A percentile compares a stretch with the other conserved stretches of the same genome.
These are phyloP conservation scores for Rhyacophila brunnea DNA, from an alignment of 1,140 invertebrate species.

Conservation along the genomic window DNA sequence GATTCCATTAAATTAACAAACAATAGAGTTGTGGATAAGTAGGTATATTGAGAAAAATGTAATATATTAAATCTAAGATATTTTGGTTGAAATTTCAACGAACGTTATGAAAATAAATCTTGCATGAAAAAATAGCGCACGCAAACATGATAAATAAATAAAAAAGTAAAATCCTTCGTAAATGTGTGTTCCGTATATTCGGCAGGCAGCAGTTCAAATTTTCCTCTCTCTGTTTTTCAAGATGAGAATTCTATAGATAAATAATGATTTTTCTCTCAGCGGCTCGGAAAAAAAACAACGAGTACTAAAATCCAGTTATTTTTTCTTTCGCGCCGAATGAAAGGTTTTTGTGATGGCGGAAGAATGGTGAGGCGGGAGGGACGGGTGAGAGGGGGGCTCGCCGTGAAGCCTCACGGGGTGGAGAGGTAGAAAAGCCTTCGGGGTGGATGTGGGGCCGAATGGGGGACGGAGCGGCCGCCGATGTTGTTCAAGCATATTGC, in stretches of 20 bases:
- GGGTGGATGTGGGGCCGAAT: not conserved
- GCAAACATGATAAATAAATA: no score
- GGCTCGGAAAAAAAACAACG: conserved; percentile 34
- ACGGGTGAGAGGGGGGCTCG: not conserved
- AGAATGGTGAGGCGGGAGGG: conserved; percentile 3
- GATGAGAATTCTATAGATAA: conserved; percentile 37
- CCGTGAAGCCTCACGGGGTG: not conserved
- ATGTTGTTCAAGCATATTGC: conserved; percentile 36
- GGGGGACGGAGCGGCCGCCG: conserved; percentile 1
- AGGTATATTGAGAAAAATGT: no score
- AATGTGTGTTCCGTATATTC: not conserved
- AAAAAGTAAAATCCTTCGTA: no score
- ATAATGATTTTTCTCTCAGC: conserved; percentile 35
- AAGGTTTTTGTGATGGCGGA: conserved; percentile 32
- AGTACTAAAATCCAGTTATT: conserved; percentile 36
- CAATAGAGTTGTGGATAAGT: no score
- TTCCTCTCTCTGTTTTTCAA: conserved; percentile 14
- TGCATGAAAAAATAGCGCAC: no score
- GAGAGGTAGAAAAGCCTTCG: no score
- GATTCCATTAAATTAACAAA: no score
- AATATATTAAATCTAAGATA: no score
- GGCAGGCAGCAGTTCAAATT: not conserved
- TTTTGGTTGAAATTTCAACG: no score
- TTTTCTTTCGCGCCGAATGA: conserved; percentile 35
- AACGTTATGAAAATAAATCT: no score